phyloP scores from a whole-genome alignment of 2,888 invertebrate genomes.

The Gerris lacustris region DNA sequence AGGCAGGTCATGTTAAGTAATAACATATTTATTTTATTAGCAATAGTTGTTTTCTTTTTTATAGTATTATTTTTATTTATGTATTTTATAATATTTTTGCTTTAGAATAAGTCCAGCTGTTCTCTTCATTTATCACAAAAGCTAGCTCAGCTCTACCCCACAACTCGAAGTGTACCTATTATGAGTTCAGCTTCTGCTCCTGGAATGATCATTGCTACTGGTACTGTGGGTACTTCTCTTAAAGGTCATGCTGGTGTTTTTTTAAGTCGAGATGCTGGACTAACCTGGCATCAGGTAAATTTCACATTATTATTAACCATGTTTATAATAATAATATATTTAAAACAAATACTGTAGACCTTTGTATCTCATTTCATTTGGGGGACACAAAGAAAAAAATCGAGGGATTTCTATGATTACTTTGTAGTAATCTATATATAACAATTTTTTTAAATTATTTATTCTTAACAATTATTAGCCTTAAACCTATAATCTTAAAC shows the following conservation, averaged over 20 bases:
- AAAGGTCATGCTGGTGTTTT: conserved; percentile 73
- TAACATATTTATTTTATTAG: too few relatives aligned
- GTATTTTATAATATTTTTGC: conserved; percentile 13
- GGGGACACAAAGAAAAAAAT: too few relatives aligned
- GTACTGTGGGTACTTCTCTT: conserved; percentile 61
- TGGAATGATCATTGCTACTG: conserved; percentile 76
- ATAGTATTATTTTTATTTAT: too few relatives aligned
- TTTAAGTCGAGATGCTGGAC: conserved; percentile 67
- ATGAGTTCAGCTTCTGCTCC: conserved; percentile 77
- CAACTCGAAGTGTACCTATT: conserved; percentile 65
- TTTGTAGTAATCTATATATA: too few relatives aligned
- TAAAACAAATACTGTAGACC: not conserved
- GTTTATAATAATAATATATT: conserved; percentile 4
- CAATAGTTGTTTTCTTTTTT: too few relatives aligned
- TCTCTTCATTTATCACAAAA: conserved; percentile 78
- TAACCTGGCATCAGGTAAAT: conserved; percentile 63
- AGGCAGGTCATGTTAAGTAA: too few relatives aligned
- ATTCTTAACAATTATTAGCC: too few relatives aligned
- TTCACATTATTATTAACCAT: not conserved
- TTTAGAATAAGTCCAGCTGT: conserved; percentile 49
- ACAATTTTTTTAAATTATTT: too few relatives aligned
- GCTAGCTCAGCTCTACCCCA: conserved; percentile 70
- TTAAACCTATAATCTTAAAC: too few relatives aligned
- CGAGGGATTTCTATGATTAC: too few relatives aligned
- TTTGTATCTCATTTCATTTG: not conserved